Evolutionary conservation across 2,888 invertebrate genomes (phyloP).

Genomic region (Cephus sareptanus): DNA sequence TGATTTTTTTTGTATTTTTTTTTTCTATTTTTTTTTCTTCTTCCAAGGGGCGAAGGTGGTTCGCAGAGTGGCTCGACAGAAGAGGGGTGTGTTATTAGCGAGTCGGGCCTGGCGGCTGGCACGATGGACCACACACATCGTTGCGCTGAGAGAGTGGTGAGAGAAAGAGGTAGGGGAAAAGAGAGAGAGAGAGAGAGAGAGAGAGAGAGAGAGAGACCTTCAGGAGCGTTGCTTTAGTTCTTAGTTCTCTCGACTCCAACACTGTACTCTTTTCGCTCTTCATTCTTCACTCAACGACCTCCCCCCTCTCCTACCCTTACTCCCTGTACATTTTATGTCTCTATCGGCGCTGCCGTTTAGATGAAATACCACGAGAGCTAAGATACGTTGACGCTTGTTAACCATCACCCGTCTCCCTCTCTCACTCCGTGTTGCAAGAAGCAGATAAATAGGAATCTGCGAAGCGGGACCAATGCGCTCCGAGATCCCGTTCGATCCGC

Average conservation of each 20-base stretch:
- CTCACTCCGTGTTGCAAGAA: neutral
- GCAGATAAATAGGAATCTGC: neutral
- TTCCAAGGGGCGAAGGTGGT: constrained; percentile 29
- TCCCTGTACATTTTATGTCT: constrained; percentile 59
- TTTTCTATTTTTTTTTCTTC: constrained; percentile 42
- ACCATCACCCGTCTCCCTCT: neutral
- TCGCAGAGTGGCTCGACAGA: constrained; percentile 27
- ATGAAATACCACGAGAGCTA: constrained; percentile 37
- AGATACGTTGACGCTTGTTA: neutral
- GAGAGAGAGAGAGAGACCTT: neutral
- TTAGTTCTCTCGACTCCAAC: constrained; percentile 18
- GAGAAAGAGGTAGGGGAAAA: constrained; percentile 11
- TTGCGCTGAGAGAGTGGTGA: constrained; percentile 36
- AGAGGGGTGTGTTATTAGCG: constrained; percentile 57
- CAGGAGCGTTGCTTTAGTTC: constrained; percentile 6
- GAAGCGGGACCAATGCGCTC: neutral
- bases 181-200: too few species aligned
- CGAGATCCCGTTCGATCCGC: neutral
- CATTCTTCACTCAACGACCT: neutral
- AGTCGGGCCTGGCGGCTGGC: constrained; percentile 59
- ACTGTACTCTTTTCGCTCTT: constrained; percentile 36
- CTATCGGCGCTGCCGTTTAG: constrained; percentile 47
- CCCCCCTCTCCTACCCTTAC: constrained; percentile 8
- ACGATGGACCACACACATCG: constrained; percentile 60
- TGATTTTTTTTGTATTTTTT: constrained; percentile 7